A percentile compares a stretch with the other conserved stretches of the same genome.
Evolutionary conservation across 2,797 vertebrate genomes (phyloP).

Genomic region (Cynopterus sphinx): DNA sequence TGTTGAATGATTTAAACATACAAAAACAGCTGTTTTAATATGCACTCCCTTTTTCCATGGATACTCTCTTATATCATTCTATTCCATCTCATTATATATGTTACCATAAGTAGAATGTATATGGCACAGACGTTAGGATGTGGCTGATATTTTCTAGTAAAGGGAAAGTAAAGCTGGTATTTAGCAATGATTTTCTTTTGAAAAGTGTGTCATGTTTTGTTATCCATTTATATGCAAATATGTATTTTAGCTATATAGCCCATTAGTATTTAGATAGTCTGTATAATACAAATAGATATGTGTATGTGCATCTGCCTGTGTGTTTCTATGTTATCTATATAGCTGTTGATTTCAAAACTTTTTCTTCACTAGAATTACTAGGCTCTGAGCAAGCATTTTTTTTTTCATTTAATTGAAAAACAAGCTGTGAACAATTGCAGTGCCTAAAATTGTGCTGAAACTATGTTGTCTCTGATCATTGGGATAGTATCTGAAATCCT

Average conservation of each 20-base stretch:
- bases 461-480: not conserved
- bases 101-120: not conserved
- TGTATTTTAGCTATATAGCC: not conserved
- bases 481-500: not conserved
- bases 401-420: not conserved
- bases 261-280: not conserved
- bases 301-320: not conserved
- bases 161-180: not conserved
- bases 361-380: not conserved
- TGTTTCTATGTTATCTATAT: not conserved
- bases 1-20: not conserved
- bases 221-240: not conserved
- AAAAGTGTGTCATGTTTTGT: not conserved
- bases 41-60: not conserved
- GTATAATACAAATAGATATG: not conserved
- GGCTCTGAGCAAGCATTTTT: not conserved
- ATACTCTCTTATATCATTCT: not conserved
- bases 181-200: slow-evolving; percentile 6
- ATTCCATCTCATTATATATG: not conserved
- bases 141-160: not conserved
- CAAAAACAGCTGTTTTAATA: not conserved
- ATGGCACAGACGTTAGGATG: not conserved
- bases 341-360: not conserved
- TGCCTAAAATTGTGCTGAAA: not conserved
- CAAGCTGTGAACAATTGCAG: not conserved